A percentile compares a stretch with the other conserved stretches of the same genome.
phyloP scores from a whole-genome alignment of 2,113 vertebrate species.

The Perca schrenkii region DNA sequence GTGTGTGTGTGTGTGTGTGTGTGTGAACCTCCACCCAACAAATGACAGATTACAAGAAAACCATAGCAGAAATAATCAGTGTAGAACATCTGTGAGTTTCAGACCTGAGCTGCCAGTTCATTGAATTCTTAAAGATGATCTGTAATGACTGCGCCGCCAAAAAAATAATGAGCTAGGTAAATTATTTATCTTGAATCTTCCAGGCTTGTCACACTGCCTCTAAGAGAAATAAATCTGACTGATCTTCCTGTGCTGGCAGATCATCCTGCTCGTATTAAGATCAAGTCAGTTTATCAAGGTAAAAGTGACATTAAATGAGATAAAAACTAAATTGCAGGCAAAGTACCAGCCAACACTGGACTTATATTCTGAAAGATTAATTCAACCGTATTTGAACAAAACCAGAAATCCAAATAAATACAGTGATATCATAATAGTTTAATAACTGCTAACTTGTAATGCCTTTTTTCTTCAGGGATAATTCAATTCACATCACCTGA shows the following conservation, averaged over 20 bases:
- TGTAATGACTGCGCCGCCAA: constrained; percentile 19
- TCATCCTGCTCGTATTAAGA: constrained; percentile 24
- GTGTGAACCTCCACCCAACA: background rate
- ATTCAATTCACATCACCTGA: background rate
- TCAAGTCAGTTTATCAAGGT: constrained; percentile 16
- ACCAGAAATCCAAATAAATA: background rate
- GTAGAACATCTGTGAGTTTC: constrained; percentile 20
- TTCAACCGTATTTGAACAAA: background rate
- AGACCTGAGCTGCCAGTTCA: constrained; percentile 23
- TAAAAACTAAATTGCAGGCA: constrained; percentile 1
- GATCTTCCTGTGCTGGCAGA: constrained; percentile 31
- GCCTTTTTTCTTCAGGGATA: background rate
- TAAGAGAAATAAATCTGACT: constrained; percentile 34
- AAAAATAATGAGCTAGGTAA: constrained; percentile 34
- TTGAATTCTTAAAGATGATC: constrained; percentile 39
- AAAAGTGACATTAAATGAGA: constrained; percentile 16
- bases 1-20: background rate
- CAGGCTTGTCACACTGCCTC: constrained; percentile 32
- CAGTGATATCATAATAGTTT: background rate
- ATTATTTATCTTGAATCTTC: constrained; percentile 36
- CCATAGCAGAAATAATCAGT: background rate
- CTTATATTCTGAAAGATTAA: background rate
- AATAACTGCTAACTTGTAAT: background rate
- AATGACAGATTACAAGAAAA: constrained; percentile 6
- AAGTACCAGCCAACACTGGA: background rate